Evolutionary conservation across 1,140 invertebrate genomes (phyloP), one percentile per base, ranked within the genome.

Genomic region (Thaumetopoea pityocampa): DNA sequence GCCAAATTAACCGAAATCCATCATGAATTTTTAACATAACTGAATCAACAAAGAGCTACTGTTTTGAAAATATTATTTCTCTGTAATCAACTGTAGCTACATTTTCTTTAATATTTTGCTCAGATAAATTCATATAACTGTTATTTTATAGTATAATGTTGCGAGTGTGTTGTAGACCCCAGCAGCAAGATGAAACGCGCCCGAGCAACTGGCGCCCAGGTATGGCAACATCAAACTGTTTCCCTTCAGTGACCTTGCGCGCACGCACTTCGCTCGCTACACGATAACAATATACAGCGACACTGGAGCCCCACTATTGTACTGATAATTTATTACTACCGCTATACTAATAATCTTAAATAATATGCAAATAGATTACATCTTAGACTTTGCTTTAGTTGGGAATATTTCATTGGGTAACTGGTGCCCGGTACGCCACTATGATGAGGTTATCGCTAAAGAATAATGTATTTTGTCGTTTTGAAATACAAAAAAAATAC

Each of bases 241-340:
- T 83, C 67, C 76, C 76, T 74, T 77, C 72, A 67, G 63, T 67
- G 79, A 77, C 79, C 79, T 83, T 80, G 78, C 36, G 44, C 59
- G 58, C 37, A 50, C 48, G 59, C 57, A 45, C 48, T 45, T 48
- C 62, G 53, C 59, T 64, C 67, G 59, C 51, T 51, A 48, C 51
- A 40, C 63, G 64, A 67, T 72, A 79, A 73, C 58, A 66, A 56
- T 62, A 51, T 61, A 68, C 62, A 54, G 10, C 22, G 12, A 54
- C 61, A 63, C 52, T 64, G 59, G 60, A 66, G 28, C 22, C 20
- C 53, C 22, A 57, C 56, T 57, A 63, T 66, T 58, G 51, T 45
- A 17, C 43, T 53, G 44, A 43, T 54, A 58, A 60, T 61, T 42
- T 55, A 26, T 57, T 52, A 55, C 44, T 43, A 42, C 41, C 14